Conservation (phyloP, 1,140 invertebrate genomes). For the Chelonus insularis region DNA sequence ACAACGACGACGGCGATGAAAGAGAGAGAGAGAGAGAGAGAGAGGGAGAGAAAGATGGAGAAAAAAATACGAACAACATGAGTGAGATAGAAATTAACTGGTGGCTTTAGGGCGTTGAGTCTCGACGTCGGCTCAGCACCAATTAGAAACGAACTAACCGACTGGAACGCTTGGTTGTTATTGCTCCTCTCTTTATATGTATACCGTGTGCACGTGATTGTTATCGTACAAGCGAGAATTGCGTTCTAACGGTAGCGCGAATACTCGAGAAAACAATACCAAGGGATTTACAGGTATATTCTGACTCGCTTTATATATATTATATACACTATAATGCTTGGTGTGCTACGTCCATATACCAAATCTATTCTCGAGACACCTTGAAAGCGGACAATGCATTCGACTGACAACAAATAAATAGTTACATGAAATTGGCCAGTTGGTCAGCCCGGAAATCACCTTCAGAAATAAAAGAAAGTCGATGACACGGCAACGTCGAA, state of each 20-base stretch:
- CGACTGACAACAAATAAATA: no score
- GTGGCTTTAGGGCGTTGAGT: conserved; percentile 13
- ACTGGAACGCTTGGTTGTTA: conserved; percentile 31
- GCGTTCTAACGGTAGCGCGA: conserved; percentile 14
- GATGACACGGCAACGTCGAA: conserved; percentile 12
- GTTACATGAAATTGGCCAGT: not conserved
- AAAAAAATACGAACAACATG: conserved; percentile 2
- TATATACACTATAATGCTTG: no score
- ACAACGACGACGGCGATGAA: not conserved
- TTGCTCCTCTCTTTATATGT: conserved; percentile 5
- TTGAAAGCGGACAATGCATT: no score
- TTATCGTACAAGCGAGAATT: conserved; percentile 16
- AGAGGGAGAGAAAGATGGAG: not conserved
- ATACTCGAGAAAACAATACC: not conserved
- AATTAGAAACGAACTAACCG: conserved; percentile 38
- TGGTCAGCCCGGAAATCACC: conserved; percentile 5
- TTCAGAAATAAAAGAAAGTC: not conserved
- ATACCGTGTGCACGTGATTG: not conserved
- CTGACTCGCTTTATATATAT: no score
- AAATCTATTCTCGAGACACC: no score
- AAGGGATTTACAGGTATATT: not conserved
- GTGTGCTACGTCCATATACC: no score
- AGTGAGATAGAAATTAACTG: not conserved
- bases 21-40: not conserved
- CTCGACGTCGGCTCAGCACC: conserved; percentile 22